phyloP scores from a whole-genome alignment of 2,113 vertebrate genomes.

The Elephas maximus region DNA sequence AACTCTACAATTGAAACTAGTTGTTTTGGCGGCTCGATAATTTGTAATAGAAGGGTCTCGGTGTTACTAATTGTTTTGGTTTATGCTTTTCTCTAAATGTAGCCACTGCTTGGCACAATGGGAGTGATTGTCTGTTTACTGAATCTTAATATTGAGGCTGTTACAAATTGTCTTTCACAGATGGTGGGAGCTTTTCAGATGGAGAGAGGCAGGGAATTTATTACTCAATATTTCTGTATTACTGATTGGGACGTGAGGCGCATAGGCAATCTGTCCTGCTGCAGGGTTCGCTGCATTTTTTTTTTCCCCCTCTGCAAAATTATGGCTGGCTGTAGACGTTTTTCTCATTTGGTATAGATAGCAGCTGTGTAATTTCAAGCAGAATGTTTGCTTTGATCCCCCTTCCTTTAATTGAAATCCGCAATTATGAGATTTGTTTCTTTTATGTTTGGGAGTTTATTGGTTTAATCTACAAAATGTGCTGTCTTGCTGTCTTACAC shows the following conservation, averaged over 20 bases:
- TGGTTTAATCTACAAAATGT: constrained; percentile 93
- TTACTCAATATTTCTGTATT: constrained; percentile 93
- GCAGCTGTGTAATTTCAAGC: constrained; percentile 92
- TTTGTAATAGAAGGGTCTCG: constrained; percentile 84
- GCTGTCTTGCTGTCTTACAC: constrained; percentile 90
- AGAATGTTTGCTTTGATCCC: constrained; percentile 92
- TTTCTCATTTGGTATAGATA: constrained; percentile 89
- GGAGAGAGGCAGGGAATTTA: constrained; percentile 91
- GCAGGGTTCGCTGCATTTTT: constrained; percentile 84
- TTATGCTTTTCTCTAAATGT: constrained; percentile 84
- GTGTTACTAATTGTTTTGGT: constrained; percentile 87
- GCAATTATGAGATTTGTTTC: constrained; percentile 94
- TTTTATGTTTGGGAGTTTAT: constrained; percentile 92
- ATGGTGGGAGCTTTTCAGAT: constrained; percentile 91
- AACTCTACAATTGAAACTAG: constrained; percentile 81
- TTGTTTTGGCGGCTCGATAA: constrained; percentile 85
- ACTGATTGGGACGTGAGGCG: constrained; percentile 91
- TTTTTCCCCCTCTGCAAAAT: constrained; percentile 85
- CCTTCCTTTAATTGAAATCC: constrained; percentile 92
- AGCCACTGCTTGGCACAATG: constrained; percentile 87
- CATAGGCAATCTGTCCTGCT: constrained; percentile 89
- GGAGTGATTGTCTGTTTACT: constrained; percentile 90
- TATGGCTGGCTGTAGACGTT: constrained; percentile 87
- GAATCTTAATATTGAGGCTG: constrained; percentile 91
- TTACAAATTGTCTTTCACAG: constrained; percentile 93